Base-by-base conservation (phyloP, 2,888 invertebrate genomes). In the Erebia epiphron region DNA sequence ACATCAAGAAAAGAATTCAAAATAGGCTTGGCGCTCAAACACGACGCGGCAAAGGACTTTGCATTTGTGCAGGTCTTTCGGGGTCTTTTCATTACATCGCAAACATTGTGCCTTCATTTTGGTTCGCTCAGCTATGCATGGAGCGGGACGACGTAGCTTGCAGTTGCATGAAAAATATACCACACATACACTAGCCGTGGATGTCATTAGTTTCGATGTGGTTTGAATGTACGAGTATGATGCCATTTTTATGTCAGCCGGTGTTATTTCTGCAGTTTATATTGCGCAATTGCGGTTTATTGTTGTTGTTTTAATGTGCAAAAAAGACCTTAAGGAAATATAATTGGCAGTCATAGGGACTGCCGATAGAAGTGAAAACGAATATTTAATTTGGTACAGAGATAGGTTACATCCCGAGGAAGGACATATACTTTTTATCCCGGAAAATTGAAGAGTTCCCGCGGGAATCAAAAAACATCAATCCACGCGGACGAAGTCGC, bases 91-190 rank as follows among this genome's bases (percentile, higher is more conserved):
- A 76, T 75, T 73, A 71, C 74, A 75, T 73, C 67, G 76, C 76
- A 76, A 77, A 77, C 74, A 75, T 72, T 75, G 73, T 69, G 71
- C 77, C 72, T 74, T 66, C 74, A 75, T 76, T 76, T 73, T 62
- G 63, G 70, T 68, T 72, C 69, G 71, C 77, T 77, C 76, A 73
- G 70, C 73, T 76, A 77, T 77, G 77, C 77, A 77, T 77, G 72
- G 75, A 72, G 71, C 68, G 65, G 65, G 54, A 72, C 73, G 73
- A 66, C 71, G 73, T 58, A 66, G 72, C 70, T 73, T 71, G 73
- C 75, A 70, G 72, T 75, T 73, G 61, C 54, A 73, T 77, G 75
- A 77, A 77, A 77, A 77, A 76, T 77, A 63, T 74, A 75, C 74
- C 70, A 68, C 71, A 74, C 76, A 74, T 75, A 74, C 75, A 64